These are phyloP conservation scores for Automeris io DNA, from an alignment of 2,888 invertebrate genomes.

Conservation along the genomic window DNA sequence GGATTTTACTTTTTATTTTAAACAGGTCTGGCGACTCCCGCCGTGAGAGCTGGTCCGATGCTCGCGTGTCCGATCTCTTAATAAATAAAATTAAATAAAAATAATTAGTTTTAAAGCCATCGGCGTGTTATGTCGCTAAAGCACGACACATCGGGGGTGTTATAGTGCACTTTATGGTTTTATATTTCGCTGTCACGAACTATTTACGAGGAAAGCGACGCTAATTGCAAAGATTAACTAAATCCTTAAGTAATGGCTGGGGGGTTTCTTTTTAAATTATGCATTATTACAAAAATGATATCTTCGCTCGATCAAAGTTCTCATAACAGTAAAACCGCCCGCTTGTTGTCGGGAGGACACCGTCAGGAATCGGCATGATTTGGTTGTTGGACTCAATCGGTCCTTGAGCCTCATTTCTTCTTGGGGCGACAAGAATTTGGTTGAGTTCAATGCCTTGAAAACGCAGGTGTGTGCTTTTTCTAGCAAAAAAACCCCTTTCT, in stretches of 20 bases:
- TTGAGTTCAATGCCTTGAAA: no score
- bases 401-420: no score
- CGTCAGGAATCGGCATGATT: no score
- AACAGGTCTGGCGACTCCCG: conserved; percentile 56
- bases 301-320: no score
- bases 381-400: no score
- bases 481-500: no score
- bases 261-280: conserved; percentile 3
- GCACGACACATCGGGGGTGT: conserved; percentile 54
- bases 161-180: conserved; percentile 51
- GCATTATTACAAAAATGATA: no score
- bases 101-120: conserved; percentile 53
- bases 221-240: background rate
- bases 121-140: conserved; percentile 41
- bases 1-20: conserved; percentile 29
- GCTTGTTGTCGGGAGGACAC: no score
- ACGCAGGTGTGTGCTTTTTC: no score
- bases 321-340: no score
- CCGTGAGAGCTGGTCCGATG: conserved; percentile 34
- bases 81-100: conserved; percentile 70
- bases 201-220: conserved; percentile 1
- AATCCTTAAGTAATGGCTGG: background rate
- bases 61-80: conserved; percentile 48
- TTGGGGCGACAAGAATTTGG: no score
- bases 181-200: conserved; percentile 41